phyloP scores from a whole-genome alignment of 2,888 invertebrate genomes.

The Chydorus sphaericus region DNA sequence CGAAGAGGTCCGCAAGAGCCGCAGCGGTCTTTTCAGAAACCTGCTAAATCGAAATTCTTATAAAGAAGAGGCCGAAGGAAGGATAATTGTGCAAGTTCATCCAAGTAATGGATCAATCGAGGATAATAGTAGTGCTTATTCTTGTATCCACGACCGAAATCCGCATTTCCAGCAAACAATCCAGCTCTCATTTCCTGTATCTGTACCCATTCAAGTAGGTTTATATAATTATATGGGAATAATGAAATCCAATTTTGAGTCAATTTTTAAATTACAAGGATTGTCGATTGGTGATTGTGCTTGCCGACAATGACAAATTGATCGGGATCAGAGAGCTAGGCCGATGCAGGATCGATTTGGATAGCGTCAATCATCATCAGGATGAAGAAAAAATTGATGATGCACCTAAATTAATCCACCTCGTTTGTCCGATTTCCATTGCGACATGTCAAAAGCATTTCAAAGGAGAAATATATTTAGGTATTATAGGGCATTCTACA shows the following conservation, averaged over 20 bases:
- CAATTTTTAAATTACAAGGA: neutral
- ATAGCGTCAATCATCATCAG: too few relatives aligned
- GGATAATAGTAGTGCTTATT: neutral
- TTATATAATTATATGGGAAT: neutral
- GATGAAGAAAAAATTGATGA: too few relatives aligned
- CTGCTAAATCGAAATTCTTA: too few relatives aligned
- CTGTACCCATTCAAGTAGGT: neutral
- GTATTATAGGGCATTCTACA: too few relatives aligned
- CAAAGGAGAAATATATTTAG: too few relatives aligned
- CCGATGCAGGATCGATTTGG: neutral
- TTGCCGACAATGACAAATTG: conserved; percentile 9
- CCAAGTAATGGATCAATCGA: too few relatives aligned
- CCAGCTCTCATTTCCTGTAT: neutral
- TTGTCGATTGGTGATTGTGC: conserved; percentile 4
- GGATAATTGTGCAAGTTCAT: too few relatives aligned
- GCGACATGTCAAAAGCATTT: too few relatives aligned
- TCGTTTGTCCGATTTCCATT: too few relatives aligned
- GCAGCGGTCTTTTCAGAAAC: neutral
- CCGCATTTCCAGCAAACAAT: neutral
- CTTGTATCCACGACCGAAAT: neutral
- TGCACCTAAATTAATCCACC: too few relatives aligned
- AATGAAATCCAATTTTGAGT: neutral
- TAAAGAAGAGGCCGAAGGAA: too few relatives aligned
- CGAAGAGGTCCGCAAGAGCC: neutral
- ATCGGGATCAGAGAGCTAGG: neutral